phyloP scores from a whole-genome alignment of 2,113 vertebrate species.

The Prunella himalayana region DNA sequence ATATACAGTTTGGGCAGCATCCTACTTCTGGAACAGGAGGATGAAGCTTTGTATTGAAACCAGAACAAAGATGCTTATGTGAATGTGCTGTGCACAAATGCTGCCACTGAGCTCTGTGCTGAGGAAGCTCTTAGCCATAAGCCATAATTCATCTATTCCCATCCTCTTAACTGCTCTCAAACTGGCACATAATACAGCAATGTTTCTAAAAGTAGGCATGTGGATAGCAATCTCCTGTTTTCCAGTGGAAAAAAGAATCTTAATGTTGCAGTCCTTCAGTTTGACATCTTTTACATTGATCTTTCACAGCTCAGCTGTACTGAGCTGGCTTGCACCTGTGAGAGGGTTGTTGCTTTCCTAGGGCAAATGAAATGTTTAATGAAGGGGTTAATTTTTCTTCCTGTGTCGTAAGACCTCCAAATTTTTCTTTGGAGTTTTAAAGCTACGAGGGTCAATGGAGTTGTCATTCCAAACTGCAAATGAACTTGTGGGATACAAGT shows the following conservation, averaged over 20 bases:
- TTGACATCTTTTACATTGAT: neutral
- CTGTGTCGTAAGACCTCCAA: neutral
- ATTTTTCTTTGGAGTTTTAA: neutral
- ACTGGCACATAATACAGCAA: neutral
- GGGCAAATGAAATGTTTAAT: neutral
- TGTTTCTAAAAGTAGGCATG: neutral
- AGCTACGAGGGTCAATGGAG: neutral
- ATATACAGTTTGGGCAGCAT: neutral
- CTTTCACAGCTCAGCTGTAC: neutral
- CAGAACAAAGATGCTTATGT: neutral
- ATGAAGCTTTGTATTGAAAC: neutral
- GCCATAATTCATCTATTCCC: neutral
- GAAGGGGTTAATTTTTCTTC: neutral
- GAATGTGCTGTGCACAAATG: neutral
- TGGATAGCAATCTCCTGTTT: neutral
- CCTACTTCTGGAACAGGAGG: neutral
- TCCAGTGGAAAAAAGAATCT: neutral
- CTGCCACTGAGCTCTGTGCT: neutral
- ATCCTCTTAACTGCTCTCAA: neutral
- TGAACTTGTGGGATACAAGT: neutral
- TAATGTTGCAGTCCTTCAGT: neutral
- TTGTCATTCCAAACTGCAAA: neutral
- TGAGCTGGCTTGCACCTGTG: neutral
- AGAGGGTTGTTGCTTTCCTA: neutral
- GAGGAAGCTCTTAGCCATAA: neutral